A percentile compares a stretch with the other conserved stretches of the same genome.
Evolutionary conservation across 2,888 invertebrate genomes (phyloP).

Genomic region (Pomacea canaliculata): DNA sequence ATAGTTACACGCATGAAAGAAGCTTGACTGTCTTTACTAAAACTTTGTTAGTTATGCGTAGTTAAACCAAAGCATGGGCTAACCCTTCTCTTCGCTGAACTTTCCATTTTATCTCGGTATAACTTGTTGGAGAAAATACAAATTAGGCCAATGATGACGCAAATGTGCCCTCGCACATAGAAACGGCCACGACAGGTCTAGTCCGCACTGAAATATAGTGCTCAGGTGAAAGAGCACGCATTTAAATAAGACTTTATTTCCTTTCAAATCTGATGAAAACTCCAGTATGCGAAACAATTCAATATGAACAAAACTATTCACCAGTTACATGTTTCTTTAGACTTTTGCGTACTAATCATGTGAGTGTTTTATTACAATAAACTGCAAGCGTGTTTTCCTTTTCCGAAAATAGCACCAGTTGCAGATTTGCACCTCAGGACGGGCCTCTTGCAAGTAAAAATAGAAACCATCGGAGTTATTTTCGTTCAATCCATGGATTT

Average conservation of each 20-base stretch:
- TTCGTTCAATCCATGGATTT: conserved; percentile 52
- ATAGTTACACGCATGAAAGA: too few species aligned
- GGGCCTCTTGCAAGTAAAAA: conserved; percentile 56
- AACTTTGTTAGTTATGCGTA: too few species aligned
- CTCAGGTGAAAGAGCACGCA: not conserved
- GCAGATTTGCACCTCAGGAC: conserved; percentile 47
- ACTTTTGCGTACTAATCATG: too few species aligned
- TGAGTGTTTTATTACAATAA: conserved; percentile 26
- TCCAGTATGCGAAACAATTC: too few species aligned
- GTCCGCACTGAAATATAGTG: conserved; percentile 23
- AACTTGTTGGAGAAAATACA: too few species aligned
- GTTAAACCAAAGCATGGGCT: too few species aligned
- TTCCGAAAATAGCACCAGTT: conserved; percentile 52
- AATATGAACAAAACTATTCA: too few species aligned
- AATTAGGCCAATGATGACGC: conserved; percentile 45
- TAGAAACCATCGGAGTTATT: conserved; percentile 55
- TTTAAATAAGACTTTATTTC: not conserved
- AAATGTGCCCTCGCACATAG: conserved; percentile 40
- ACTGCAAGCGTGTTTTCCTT: conserved; percentile 44
- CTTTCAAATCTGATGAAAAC: not conserved
- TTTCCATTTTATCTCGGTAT: too few species aligned
- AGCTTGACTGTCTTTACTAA: too few species aligned
- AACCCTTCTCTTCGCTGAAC: too few species aligned
- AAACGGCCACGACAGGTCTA: conserved; percentile 26
- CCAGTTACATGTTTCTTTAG: too few species aligned